phyloP scores from a whole-genome alignment of 1,140 invertebrate species.

The Drosophila oshimai region DNA sequence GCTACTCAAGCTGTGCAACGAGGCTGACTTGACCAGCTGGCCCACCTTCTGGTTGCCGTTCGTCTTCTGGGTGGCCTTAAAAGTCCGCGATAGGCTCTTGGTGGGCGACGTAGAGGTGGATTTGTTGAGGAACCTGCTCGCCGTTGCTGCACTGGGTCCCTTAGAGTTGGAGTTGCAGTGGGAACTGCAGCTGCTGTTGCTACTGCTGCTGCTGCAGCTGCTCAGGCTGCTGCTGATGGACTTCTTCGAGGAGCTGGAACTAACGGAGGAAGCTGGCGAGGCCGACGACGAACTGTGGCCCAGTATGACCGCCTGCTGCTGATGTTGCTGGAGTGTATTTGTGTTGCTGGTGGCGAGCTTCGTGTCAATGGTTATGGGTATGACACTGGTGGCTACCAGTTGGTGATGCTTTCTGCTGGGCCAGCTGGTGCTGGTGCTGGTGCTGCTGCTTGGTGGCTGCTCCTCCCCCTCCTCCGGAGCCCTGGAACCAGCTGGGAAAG shows the following conservation, averaged over 20 bases:
- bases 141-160: constrained; percentile 44
- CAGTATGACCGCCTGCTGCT: constrained; percentile 49
- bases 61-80: constrained; percentile 69
- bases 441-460: constrained; percentile 66
- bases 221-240: constrained; percentile 61
- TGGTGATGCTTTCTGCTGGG: constrained; percentile 56
- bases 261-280: constrained; percentile 74
- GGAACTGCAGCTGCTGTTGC: constrained; percentile 19
- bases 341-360: constrained; percentile 46
- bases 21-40: constrained; percentile 73
- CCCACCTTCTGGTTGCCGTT: constrained; percentile 44
- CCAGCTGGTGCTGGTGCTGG: constrained; percentile 55
- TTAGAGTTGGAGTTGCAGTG: constrained; percentile 17
- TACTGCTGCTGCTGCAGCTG: constrained; percentile 61
- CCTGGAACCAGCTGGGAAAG: constrained; percentile 95
- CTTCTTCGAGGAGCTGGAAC: constrained; percentile 75
- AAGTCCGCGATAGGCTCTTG: constrained; percentile 54
- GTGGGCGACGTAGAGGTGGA: constrained; percentile 60
- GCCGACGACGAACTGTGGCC: constrained; percentile 64
- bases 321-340: constrained; percentile 70
- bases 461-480: constrained; percentile 25
- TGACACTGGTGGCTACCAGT: constrained; percentile 59
- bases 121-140: constrained; percentile 59
- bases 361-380: constrained; percentile 74
- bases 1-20: constrained; percentile 72